Percentiles rank a stretch among this genome's conserved stretches.
phyloP scores from a whole-genome alignment of 2,113 vertebrate genomes.

The Caranx melampygus region DNA sequence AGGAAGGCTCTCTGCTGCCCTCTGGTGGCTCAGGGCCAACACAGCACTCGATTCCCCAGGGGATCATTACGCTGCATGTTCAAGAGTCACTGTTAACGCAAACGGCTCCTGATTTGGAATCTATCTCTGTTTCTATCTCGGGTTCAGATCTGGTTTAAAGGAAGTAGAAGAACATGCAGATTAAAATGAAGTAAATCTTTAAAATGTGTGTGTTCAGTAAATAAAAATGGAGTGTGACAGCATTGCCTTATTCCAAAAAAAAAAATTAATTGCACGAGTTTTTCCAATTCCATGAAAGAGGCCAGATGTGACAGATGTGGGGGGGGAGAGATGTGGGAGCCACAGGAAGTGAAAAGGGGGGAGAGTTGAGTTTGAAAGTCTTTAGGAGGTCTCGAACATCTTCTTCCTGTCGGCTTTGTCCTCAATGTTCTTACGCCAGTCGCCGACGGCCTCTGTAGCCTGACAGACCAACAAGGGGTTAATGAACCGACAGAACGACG shows the following conservation, averaged over 20 bases:
- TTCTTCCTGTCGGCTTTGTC: slow-evolving; percentile 81
- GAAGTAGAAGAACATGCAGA: no score
- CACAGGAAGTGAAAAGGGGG: not conserved
- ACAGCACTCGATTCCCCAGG: not conserved
- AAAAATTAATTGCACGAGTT: slow-evolving; percentile 55
- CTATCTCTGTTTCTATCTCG: not conserved
- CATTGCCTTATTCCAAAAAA: slow-evolving; percentile 49
- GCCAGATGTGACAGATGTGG: not conserved
- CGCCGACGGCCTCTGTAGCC: slow-evolving; percentile 56
- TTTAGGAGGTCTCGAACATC: slow-evolving; percentile 82
- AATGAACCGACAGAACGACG: not conserved
- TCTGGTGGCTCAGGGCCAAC: slow-evolving; percentile 11
- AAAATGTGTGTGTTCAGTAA: no score
- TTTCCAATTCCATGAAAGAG: slow-evolving; percentile 33
- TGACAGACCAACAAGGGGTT: slow-evolving; percentile 15
- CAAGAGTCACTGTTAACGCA: not conserved
- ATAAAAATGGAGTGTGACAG: slow-evolving; percentile 29
- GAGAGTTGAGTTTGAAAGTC: slow-evolving; percentile 35
- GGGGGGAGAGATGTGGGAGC: not conserved
- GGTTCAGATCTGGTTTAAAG: not conserved
- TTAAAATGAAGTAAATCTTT: no score
- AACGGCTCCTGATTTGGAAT: not conserved
- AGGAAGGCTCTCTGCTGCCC: slow-evolving; percentile 47
- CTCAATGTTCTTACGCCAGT: slow-evolving; percentile 78
- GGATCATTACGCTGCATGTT: not conserved